These are phyloP conservation scores for Strigamia transsilvanica DNA, from an alignment of 2,888 invertebrate species.

Conservation along the genomic window DNA sequence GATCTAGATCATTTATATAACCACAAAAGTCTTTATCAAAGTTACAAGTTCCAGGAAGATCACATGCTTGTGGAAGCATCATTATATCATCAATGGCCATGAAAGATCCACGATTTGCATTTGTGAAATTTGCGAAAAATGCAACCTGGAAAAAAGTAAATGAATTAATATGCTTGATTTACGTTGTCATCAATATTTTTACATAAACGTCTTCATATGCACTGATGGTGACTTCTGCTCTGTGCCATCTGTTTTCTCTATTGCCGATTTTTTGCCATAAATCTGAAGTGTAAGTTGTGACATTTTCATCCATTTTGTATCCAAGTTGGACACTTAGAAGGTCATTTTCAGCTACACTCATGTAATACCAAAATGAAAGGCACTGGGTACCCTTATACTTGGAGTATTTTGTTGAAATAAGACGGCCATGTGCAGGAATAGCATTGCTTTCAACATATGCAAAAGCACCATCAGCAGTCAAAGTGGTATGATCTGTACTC, in stretches of 20 bases:
- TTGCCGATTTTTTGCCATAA: constrained; percentile 23
- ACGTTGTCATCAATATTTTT: neutral
- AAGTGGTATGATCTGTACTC: neutral
- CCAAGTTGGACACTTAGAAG: neutral
- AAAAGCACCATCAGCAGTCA: neutral
- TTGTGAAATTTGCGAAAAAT: neutral
- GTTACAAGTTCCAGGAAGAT: neutral
- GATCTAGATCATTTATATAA: neutral
- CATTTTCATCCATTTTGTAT: neutral
- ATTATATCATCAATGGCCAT: constrained; percentile 11
- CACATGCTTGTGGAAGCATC: neutral
- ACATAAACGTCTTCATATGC: constrained; percentile 7
- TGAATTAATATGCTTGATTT: no score
- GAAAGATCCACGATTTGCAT: neutral
- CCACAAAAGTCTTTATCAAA: constrained; percentile 36
- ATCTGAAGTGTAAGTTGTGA: neutral
- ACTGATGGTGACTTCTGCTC: neutral
- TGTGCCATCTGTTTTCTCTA: constrained; percentile 28
- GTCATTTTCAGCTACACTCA: constrained; percentile 22
- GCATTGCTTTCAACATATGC: neutral
- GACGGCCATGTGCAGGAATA: neutral
- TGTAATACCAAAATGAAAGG: constrained; percentile 43
- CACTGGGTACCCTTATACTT: constrained; percentile 14
- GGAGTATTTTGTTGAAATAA: neutral
- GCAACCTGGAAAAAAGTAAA: neutral